Percentiles rank a stretch among this genome's conserved stretches.
Evolutionary conservation across 1,140 invertebrate genomes (phyloP).

Genomic region (Procambarus clarkii): DNA sequence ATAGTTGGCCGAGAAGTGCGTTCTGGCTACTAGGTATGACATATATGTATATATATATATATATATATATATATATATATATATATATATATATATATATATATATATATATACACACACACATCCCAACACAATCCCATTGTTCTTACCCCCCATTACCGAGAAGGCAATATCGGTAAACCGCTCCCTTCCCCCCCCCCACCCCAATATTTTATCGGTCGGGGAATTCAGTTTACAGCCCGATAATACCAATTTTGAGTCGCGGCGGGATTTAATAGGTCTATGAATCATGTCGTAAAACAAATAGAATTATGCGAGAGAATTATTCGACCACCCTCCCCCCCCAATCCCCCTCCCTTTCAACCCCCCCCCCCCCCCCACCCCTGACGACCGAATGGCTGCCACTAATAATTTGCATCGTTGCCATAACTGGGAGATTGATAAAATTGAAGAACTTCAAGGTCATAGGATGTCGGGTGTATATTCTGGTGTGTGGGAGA

Average conservation of each 20-base stretch:
- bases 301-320: constrained; percentile 31
- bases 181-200: neutral
- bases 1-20: too few relatives aligned
- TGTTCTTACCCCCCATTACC: too few relatives aligned
- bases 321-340: too few relatives aligned
- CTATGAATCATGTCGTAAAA: constrained; percentile 29
- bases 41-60: too few relatives aligned
- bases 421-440: constrained; percentile 12
- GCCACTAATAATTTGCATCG: constrained; percentile 25
- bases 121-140: too few relatives aligned
- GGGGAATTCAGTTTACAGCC: neutral
- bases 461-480: neutral
- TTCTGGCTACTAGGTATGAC: too few relatives aligned
- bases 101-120: too few relatives aligned
- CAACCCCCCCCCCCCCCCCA: too few relatives aligned
- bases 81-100: too few relatives aligned
- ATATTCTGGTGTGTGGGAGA: too few relatives aligned
- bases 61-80: too few relatives aligned
- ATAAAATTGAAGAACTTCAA: neutral
- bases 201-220: neutral
- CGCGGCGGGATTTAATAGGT: neutral
- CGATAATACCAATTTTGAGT: constrained; percentile 38
- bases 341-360: too few relatives aligned
- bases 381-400: constrained; percentile 24
- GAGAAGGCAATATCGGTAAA: neutral